Evolutionary conservation across 2,888 invertebrate genomes (phyloP).

Genomic region (Baccha elongata): DNA sequence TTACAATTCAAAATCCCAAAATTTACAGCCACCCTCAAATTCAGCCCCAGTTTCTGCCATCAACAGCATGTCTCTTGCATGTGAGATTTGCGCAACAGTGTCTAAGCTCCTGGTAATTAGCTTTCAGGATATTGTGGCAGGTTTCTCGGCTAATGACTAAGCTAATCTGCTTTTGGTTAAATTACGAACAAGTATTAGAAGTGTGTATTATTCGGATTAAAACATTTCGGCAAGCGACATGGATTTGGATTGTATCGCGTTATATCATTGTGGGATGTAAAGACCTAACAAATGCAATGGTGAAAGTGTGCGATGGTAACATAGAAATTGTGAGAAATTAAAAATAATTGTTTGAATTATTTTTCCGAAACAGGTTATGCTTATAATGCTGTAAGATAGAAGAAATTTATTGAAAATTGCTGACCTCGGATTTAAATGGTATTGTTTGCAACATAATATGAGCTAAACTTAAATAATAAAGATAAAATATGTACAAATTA

Average conservation of each 20-base stretch:
- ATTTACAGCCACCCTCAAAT: not conserved
- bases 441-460: too few relatives aligned
- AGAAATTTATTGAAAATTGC: not conserved
- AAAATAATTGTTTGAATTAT: too few relatives aligned
- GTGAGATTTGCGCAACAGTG: conserved; percentile 43
- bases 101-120: conserved; percentile 54
- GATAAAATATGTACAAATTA: too few relatives aligned
- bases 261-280: not conserved
- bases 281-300: not conserved
- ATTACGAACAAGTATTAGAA: conserved; percentile 58
- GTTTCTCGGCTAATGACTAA: conserved; percentile 54
- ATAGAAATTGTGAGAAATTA: too few relatives aligned
- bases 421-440: too few relatives aligned
- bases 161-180: conserved; percentile 63
- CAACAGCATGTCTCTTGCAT: conserved; percentile 8
- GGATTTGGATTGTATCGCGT: conserved; percentile 17
- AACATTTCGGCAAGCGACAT: conserved; percentile 46
- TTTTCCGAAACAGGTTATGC: not conserved
- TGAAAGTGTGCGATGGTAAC: conserved; percentile 8
- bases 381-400: not conserved
- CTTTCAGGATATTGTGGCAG: conserved; percentile 48
- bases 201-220: conserved; percentile 67
- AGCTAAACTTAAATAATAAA: too few relatives aligned
- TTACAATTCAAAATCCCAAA: conserved; percentile 39
- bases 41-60: not conserved